Conservation (phyloP, 2,113 vertebrate species). For the Semnopithecus entellus region DNA sequence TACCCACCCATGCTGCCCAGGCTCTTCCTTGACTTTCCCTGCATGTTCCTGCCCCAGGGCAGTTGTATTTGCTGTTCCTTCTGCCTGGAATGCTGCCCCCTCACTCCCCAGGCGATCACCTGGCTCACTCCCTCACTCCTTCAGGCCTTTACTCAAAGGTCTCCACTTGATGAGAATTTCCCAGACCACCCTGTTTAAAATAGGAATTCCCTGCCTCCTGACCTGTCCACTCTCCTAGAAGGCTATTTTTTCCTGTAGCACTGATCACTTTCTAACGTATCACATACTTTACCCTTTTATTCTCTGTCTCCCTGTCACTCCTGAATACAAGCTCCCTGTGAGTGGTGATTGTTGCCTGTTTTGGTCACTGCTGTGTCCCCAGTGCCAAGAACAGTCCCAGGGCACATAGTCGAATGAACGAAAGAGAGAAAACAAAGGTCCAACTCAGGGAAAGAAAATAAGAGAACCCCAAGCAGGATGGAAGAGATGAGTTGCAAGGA, state of each 20-base stretch:
- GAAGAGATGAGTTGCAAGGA: not conserved
- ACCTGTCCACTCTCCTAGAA: not conserved
- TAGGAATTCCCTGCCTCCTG: not conserved
- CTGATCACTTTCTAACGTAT: not conserved
- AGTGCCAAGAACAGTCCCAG: not conserved
- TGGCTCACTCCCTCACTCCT: not conserved
- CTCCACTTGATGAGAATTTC: not conserved
- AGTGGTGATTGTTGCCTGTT: not conserved
- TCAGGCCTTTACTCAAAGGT: not conserved
- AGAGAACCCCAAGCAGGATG: not conserved
- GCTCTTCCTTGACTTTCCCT: not conserved
- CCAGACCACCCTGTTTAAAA: not conserved
- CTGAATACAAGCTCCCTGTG: not conserved
- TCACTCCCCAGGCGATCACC: accelerated
- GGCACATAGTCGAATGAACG: not conserved
- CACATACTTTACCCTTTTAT: not conserved
- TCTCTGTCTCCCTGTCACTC: not conserved
- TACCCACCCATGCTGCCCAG: accelerated
- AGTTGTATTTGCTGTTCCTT: not conserved
- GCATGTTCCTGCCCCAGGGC: not conserved
- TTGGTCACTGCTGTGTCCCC: not conserved
- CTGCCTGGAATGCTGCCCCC: not conserved
- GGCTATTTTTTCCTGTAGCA: not conserved
- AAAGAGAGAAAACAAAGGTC: not conserved
- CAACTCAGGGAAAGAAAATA: not conserved